Percentiles rank a stretch among this genome's conserved stretches.
phyloP scores from a whole-genome alignment of 2,113 vertebrate species.

The Mirza zaza region DNA sequence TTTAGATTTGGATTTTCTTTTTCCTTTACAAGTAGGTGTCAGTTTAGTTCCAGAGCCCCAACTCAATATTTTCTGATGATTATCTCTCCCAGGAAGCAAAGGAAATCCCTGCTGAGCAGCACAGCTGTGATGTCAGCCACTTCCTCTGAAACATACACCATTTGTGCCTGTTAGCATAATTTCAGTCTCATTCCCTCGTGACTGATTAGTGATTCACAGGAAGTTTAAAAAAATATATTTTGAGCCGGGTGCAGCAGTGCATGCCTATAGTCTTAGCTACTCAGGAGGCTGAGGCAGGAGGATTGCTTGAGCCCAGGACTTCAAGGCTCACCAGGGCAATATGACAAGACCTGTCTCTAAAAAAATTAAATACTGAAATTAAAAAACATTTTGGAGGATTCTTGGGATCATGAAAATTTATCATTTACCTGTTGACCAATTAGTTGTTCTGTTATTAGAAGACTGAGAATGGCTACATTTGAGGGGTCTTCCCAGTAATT shows the following conservation, averaged over 20 bases:
- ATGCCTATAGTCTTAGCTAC: too few relatives aligned
- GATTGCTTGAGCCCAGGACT: too few relatives aligned
- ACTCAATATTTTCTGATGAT: conserved; percentile 50
- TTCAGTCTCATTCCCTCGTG: not conserved
- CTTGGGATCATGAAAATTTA: conserved; percentile 1
- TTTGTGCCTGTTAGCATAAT: not conserved
- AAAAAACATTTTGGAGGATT: not conserved
- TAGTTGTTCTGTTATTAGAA: conserved; percentile 33
- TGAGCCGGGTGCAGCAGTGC: too few relatives aligned
- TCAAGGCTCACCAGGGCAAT: too few relatives aligned
- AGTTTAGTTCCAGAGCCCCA: conserved; percentile 12
- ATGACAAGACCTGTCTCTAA: too few relatives aligned
- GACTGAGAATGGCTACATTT: not conserved
- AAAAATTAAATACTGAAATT: too few relatives aligned
- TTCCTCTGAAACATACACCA: conserved; percentile 23
- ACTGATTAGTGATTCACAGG: not conserved
- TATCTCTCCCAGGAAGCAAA: conserved; percentile 38
- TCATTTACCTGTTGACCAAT: conserved; percentile 3
- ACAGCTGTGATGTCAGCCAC: conserved; percentile 4
- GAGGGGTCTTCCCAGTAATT: not conserved
- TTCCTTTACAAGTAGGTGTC: not conserved
- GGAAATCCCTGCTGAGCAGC: conserved; percentile 44
- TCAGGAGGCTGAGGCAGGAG: too few relatives aligned
- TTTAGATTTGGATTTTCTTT: not conserved
- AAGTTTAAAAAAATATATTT: not conserved